Evolutionary conservation across 2,888 invertebrate species (phyloP).

Genomic region (Philereme transversata): DNA sequence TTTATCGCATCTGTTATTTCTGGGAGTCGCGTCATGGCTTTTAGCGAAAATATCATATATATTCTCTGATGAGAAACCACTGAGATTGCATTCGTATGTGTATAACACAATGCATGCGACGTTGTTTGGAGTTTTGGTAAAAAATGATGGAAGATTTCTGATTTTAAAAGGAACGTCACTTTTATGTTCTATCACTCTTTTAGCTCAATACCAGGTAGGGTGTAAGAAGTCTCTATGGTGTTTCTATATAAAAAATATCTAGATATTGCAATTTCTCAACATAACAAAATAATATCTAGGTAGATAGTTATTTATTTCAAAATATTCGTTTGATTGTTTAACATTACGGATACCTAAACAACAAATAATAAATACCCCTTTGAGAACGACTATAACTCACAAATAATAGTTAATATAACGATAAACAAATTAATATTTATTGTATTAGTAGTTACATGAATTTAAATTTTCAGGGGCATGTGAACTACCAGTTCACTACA

Average conservation of each 20-base stretch:
- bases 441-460: no score
- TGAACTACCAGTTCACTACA: slow-evolving; percentile 58
- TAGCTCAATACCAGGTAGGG: slow-evolving; percentile 56
- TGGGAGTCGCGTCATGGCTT: slow-evolving; percentile 48
- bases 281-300: neutral
- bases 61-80: slow-evolving; percentile 20
- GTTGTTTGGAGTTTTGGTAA: slow-evolving; percentile 48
- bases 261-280: no score
- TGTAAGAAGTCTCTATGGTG: no score
- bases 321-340: slow-evolving; percentile 10
- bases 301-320: neutral
- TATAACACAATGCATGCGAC: slow-evolving; percentile 40
- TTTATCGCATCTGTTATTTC: slow-evolving; percentile 3
- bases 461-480: slow-evolving; percentile 49
- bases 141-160: slow-evolving; percentile 37
- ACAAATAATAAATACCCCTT: no score
- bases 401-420: no score
- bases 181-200: slow-evolving; percentile 47
- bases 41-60: slow-evolving; percentile 32
- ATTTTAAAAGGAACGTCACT: slow-evolving; percentile 49
- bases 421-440: no score
- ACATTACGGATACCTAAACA: neutral
- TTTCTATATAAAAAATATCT: no score
- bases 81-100: slow-evolving; percentile 37
- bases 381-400: no score